Evolutionary conservation across 2,888 invertebrate species (phyloP), one percentile per base, ranked within the genome.

Genomic region (Micoletzkya japonica): DNA sequence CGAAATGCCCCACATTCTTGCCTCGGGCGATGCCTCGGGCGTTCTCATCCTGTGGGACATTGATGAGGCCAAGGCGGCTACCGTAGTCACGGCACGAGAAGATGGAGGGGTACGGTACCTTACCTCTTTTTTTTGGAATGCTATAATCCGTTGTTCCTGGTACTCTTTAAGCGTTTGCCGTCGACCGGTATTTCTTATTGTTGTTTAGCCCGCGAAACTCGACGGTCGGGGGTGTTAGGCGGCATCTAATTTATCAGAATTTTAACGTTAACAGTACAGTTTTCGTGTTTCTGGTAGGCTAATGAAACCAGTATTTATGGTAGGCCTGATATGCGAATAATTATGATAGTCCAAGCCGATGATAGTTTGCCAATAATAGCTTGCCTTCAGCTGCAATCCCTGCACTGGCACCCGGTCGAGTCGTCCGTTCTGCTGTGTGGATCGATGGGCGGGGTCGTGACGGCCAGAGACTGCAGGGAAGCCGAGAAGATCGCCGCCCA

Each of bases 1-100:
- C 34, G 57, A 74, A 24, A 79, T 78, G 24, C 70, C 73, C 4
- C 83, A 95, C 86, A 90, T 95, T 39, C 85, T 97, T 75, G 95
- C 95, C 0, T 95, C 95, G 87, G 94, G 92, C 0, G 95, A 95
- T 30, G 69, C 69, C 1, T 49, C 44, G 24, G 68, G 68, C n/a
- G n/a, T 39, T 17, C 91, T 93, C 4, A 88, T 93, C 30, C 86
- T 97, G 1, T 97, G 97, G 97, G 96, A 97, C 87, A 88, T 97
- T 84, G 92, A 93, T 79, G 90, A 90, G 78, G 91, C 91, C 14
- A 88, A 88, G 72, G 91, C 93, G 0, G 92, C 91, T 68, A 91
- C 91, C 0, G 91, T 90, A 72, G 88, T 95, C 6, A 88, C 87
- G 69, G 90, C 90, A 39, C 94, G 93, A 84, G 87, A 1, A 4